Percentiles rank a stretch among this genome's conserved stretches.
Conservation (phyloP, 2,113 vertebrate genomes). For the Clarias batrachus region DNA sequence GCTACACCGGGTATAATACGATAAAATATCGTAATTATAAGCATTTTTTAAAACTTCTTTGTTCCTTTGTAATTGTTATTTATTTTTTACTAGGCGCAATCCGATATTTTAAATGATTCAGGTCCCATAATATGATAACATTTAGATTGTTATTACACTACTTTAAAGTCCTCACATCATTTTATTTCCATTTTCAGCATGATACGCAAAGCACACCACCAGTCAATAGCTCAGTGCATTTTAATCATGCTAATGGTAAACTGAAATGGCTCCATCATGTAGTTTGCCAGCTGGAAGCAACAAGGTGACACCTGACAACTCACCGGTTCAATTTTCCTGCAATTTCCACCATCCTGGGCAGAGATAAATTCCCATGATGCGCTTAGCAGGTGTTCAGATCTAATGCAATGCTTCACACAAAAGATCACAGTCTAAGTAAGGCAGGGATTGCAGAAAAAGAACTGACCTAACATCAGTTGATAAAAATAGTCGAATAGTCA, state of each 20-base stretch:
- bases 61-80: not conserved
- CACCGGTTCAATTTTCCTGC: constrained; percentile 66
- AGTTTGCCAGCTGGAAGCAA: constrained; percentile 70
- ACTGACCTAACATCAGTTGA: not conserved
- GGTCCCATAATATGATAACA: not conserved
- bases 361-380: constrained; percentile 21
- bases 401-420: constrained; percentile 28
- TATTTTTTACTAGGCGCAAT: not conserved
- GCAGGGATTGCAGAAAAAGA: not conserved
- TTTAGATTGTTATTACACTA: not conserved
- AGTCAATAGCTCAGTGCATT: constrained; percentile 55
- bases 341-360: constrained; percentile 64
- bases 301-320: constrained; percentile 62
- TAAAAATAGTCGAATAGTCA: not conserved
- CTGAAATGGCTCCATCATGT: constrained; percentile 66
- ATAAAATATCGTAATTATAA: not conserved
- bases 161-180: not conserved
- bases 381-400: constrained; percentile 13
- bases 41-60: constrained; percentile 10
- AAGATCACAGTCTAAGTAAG: constrained; percentile 7
- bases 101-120: not conserved
- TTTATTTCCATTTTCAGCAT: not conserved
- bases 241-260: constrained; percentile 67
- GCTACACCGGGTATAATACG: not conserved
- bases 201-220: not conserved